Conservation (phyloP, 1,140 invertebrate species). For the Bicyclus anynana region DNA sequence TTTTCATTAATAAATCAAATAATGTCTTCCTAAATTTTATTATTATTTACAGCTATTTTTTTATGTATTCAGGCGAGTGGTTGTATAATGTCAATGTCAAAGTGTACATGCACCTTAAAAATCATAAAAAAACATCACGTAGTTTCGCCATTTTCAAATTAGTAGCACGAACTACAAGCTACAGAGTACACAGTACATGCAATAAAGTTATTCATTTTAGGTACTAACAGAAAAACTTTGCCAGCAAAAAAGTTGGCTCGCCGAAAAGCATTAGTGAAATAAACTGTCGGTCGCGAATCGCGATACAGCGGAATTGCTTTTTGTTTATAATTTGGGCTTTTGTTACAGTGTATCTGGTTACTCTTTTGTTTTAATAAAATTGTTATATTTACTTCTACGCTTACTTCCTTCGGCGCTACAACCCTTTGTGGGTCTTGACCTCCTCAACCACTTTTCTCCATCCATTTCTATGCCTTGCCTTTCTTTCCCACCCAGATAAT, state of each 20-base stretch:
- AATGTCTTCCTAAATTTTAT: no score
- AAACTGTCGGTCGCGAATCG: constrained; percentile 29
- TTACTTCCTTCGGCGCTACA: no score
- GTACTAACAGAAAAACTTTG: constrained; percentile 38
- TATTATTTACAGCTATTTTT: no score
- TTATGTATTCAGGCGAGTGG: no score
- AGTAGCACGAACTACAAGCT: constrained; percentile 43
- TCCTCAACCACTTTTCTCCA: no score
- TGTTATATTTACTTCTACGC: background rate
- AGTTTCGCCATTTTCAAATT: constrained; percentile 46
- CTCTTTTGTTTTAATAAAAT: background rate
- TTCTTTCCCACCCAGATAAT: no score
- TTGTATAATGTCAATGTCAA: no score
- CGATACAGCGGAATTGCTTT: background rate
- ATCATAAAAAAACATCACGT: no score
- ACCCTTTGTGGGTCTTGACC: no score
- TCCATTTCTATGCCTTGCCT: no score
- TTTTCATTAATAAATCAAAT: no score
- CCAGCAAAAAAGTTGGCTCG: constrained; percentile 39
- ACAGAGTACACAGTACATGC: constrained; percentile 37
- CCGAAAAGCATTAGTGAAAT: constrained; percentile 55
- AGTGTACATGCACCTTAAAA: no score
- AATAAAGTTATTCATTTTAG: constrained; percentile 54
- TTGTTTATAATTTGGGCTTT: background rate
- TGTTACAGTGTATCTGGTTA: background rate